Base-by-base conservation (phyloP, 2,888 invertebrate genomes). In the Chironomus tentans region DNA sequence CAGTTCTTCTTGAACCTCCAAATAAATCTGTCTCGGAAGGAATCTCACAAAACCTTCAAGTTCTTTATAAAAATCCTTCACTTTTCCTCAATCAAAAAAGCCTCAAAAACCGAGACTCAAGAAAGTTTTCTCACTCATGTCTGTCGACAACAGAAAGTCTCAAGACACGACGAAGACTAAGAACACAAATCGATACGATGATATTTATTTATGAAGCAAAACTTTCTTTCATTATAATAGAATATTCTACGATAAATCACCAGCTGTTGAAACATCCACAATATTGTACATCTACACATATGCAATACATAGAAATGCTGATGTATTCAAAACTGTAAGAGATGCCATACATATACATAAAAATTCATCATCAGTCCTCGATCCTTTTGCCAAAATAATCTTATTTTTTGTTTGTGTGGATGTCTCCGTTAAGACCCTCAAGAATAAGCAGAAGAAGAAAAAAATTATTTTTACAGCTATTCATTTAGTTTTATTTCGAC, bases 161-260 rank as follows among this genome's bases (percentile, higher is more conserved):
- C 7, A 38, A 38, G 10, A 15, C 5, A 56, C 5, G 6, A 15
- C 15, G 15, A 22, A 22, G 65, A 65, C 18, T 10, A 38, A 38
- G 38, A 38, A 38, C 38, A 38, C 10, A 38, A 38, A 38, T 38
- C 38, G 38, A 65, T 65, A 65, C 12, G 22, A 70, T 38, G 47
- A 70, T n/a, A 70, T 4, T 21, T 21, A 65, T 65, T 65, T 21
- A 65, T 21, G 22, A 65, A 22, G 15, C 61, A 65, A 38, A 38
- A 38, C 38, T 38, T 38, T 38, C 38, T 38, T 38, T 38, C 38
- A 38, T 38, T 38, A 38, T 38, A 18, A 56, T n/a, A 56, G 56
- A n/a, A 56, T 56, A 38, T 68, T 68, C 38, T 68, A 28, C 38
- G 68, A 68, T 68, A 68, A 68, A 68, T 46, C 47, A 70, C 46